Evolutionary conservation across 2,888 invertebrate species (phyloP), one percentile per base, ranked within the genome.

Genomic region (Malthinus flaveolus): DNA sequence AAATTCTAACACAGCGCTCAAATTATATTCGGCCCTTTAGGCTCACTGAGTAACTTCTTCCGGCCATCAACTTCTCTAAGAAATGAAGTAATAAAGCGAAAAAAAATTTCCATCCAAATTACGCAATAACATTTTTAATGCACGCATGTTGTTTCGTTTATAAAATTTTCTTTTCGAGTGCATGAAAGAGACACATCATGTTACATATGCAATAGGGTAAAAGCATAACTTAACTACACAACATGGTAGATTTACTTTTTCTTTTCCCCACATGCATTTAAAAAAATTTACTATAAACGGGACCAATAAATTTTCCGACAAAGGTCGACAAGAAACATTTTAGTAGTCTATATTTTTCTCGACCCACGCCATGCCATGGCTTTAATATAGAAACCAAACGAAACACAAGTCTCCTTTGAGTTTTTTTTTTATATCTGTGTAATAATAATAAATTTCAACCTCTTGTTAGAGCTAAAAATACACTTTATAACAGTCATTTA

Each of bases 301-400:
- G 23, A 47, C 12, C 34, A 47, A 54, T 54, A 54, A 54, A 54
- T 54, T 54, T 45, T 12, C 33, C 36, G 47, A 54, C 54, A 54
- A 54, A 47, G 54, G 54, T 54, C 54, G 54, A 54, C 54, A 54
- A 47, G 54, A 45, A 54, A 47, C 47, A 54, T 54, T 54, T 54
- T 54, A 54, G 36, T 54, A 54, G 54, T 54, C 47, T 54, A 49
- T 55, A 55, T 55, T 49, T 55, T 42, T 35, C 49, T 32, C 49
- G 44, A 34, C 37, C 49, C 49, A 23, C 23, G 23, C 23, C 23
- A 23, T 5, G 23, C 23, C 23, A 35, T 35, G 32, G 55, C 34
- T 48, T 35, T 55, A 37, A 55, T 42, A 55, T 55, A 56, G 45
- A 56, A 50, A 49, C 50, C 11, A 32, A 36, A 50, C 49, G 49